These are phyloP conservation scores for Wiebesia pumilae DNA, from an alignment of 1,140 invertebrate species.

Conservation along the genomic window DNA sequence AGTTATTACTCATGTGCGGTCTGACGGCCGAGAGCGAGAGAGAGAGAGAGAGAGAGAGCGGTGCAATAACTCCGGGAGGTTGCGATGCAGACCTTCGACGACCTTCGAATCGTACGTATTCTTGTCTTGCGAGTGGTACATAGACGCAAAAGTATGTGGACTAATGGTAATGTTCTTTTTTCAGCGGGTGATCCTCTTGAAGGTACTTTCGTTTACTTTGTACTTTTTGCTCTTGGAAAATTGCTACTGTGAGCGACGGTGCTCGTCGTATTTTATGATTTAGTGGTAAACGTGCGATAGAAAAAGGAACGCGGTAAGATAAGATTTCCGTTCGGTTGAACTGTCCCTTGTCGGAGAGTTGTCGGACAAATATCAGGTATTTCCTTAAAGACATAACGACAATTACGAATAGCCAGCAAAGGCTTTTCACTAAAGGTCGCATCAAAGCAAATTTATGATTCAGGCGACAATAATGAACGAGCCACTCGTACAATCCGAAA, in stretches of 20 bases:
- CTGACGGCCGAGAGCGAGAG: neutral
- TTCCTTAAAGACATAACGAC: too few species aligned
- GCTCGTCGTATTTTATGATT: neutral
- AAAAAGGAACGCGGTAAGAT: too few species aligned
- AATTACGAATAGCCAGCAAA: too few species aligned
- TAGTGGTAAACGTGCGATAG: neutral
- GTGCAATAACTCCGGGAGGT: conserved; percentile 29
- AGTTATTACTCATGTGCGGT: neutral
- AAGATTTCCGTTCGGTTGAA: too few species aligned
- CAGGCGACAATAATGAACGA: neutral
- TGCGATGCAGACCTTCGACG: conserved; percentile 22
- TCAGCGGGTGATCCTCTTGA: conserved; percentile 37
- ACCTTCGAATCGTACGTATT: conserved; percentile 40
- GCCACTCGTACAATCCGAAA: neutral
- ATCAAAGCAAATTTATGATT: conserved; percentile 19
- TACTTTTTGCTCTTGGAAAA: neutral
- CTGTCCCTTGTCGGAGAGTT: too few species aligned
- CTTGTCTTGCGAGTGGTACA: neutral
- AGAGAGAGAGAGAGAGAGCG: conserved; percentile 23
- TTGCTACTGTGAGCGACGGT: neutral
- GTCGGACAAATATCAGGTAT: too few species aligned
- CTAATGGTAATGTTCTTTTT: neutral
- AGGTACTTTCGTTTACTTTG: conserved; percentile 17
- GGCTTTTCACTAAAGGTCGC: neutral
- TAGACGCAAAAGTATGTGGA: neutral